Conservation (phyloP, 1,140 invertebrate genomes). For the Neelides sp. region DNA sequence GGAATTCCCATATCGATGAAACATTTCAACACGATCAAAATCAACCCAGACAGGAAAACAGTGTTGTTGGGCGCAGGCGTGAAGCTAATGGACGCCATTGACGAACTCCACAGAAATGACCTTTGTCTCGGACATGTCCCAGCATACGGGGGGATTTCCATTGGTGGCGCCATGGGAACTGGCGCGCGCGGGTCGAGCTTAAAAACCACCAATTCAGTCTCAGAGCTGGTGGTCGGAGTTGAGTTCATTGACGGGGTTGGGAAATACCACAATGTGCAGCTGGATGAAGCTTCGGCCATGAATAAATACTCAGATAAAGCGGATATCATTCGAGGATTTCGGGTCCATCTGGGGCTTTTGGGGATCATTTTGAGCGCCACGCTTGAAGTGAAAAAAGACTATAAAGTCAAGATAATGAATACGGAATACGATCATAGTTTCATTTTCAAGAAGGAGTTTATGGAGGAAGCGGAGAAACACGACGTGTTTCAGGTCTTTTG, state of each 20-base stretch:
- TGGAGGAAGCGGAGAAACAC: too few relatives aligned
- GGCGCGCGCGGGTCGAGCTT: conserved; percentile 15
- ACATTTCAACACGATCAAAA: background rate
- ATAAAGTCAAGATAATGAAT: too few relatives aligned
- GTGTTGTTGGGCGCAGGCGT: conserved; percentile 6
- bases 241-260: background rate
- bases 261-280: background rate
- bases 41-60: background rate
- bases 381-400: conserved; percentile 3
- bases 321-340: background rate
- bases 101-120: background rate
- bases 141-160: conserved; percentile 12
- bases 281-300: background rate
- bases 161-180: conserved; percentile 14
- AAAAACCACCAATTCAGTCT: conserved; percentile 4
- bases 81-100: background rate
- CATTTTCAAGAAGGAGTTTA: too few relatives aligned
- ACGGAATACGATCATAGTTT: too few relatives aligned
- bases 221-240: conserved; percentile 4
- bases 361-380: conserved; percentile 12
- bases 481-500: too few relatives aligned
- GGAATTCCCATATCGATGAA: conserved; percentile 12
- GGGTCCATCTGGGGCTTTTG: conserved; percentile 1
- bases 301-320: background rate
- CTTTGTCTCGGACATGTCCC: conserved; percentile 4